Evolutionary conservation across 2,888 invertebrate genomes (phyloP).

Genomic region (Netelia inedita): DNA sequence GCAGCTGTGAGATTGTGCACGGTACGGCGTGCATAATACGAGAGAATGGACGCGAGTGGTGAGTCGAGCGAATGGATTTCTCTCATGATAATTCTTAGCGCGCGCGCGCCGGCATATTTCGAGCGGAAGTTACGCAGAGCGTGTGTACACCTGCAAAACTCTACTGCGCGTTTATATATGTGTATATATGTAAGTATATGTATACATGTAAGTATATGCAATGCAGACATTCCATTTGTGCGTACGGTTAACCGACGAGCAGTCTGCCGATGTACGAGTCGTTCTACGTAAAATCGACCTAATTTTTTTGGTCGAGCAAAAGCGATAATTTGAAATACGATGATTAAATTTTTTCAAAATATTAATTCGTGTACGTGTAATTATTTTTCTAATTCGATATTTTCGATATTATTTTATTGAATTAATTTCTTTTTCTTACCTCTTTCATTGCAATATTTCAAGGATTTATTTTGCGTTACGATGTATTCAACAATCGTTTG

Average conservation of each 20-base stretch:
- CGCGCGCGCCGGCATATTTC: slow-evolving; percentile 18
- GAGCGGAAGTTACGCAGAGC: slow-evolving; percentile 71
- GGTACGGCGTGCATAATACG: slow-evolving; percentile 32
- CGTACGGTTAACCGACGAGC: background rate
- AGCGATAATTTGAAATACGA: background rate
- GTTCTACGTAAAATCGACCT: background rate
- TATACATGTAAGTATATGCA: slow-evolving; percentile 4
- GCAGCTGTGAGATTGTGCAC: background rate
- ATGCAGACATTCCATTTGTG: background rate
- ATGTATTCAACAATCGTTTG: too few species aligned
- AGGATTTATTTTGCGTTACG: too few species aligned
- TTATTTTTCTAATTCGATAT: too few species aligned
- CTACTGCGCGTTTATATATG: slow-evolving; percentile 32
- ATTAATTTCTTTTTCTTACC: too few species aligned
- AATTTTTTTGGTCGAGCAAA: background rate
- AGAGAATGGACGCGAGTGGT: background rate
- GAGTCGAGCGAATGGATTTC: slow-evolving; percentile 47
- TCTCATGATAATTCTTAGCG: slow-evolving; percentile 64
- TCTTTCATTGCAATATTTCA: too few species aligned
- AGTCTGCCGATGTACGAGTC: background rate
- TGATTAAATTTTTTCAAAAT: too few species aligned
- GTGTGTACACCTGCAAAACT: slow-evolving; percentile 42
- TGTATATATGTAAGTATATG: slow-evolving; percentile 12
- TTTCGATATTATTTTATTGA: too few species aligned
- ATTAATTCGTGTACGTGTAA: too few species aligned